These are phyloP conservation scores for Tethea ocularis DNA, from an alignment of 2,888 invertebrate genomes.

Conservation along the genomic window DNA sequence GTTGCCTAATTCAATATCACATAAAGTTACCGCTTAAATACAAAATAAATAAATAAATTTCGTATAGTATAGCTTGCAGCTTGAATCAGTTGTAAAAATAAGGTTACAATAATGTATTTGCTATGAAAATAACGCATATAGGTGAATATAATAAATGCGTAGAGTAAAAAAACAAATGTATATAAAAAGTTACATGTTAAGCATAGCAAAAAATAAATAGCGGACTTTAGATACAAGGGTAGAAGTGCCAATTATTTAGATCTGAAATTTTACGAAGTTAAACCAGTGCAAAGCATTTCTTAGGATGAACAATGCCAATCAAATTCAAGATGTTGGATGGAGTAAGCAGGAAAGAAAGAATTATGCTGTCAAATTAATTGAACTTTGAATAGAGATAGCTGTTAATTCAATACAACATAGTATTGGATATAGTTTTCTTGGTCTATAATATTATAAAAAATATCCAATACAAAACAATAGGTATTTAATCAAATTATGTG, in stretches of 20 bases:
- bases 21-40: neutral
- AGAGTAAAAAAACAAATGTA: too few relatives aligned
- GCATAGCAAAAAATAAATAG: neutral
- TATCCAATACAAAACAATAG: too few relatives aligned
- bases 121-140: neutral
- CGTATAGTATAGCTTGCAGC: constrained; percentile 23
- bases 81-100: constrained; percentile 19
- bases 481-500: too few relatives aligned
- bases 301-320: neutral
- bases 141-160: neutral
- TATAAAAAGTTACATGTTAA: neutral
- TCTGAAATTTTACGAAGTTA: neutral
- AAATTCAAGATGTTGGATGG: neutral
- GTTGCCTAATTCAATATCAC: neutral
- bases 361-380: neutral
- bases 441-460: too few relatives aligned
- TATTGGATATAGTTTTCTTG: too few relatives aligned
- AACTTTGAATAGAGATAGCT: too few relatives aligned
- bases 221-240: neutral
- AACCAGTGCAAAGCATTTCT: neutral
- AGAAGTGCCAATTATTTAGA: neutral
- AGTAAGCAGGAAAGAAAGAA: neutral
- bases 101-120: neutral
- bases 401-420: too few relatives aligned
- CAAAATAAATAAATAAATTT: constrained; percentile 6